Conservation (phyloP, 1,140 invertebrate species). For the Hyles vespertilio region DNA sequence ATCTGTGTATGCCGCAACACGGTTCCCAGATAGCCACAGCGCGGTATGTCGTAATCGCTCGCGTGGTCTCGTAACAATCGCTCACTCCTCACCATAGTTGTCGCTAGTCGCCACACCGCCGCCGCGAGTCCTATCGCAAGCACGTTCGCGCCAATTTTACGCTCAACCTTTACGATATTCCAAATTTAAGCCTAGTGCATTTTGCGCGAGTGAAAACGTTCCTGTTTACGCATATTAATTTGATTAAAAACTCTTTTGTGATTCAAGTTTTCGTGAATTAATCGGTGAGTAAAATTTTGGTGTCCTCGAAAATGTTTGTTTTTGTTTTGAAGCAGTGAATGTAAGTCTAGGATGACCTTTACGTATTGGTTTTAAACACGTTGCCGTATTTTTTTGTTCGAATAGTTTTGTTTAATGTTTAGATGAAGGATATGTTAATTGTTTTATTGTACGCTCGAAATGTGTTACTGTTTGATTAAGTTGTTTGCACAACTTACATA, state of each 20-base stretch:
- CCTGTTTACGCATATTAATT: constrained; percentile 1
- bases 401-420: not conserved
- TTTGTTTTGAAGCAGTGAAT: constrained; percentile 9
- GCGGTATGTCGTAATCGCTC: constrained; percentile 7
- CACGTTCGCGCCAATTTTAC: constrained; percentile 25
- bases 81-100: not conserved
- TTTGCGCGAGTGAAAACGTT: constrained; percentile 17
- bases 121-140: constrained; percentile 8
- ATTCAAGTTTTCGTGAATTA: not conserved
- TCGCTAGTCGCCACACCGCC: constrained; percentile 15
- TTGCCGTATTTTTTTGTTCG: too few species aligned
- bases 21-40: not conserved
- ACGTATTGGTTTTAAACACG: not conserved
- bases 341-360: constrained; percentile 6
- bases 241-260: not conserved
- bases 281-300: constrained; percentile 6
- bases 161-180: too few species aligned
- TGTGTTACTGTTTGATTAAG: too few species aligned
- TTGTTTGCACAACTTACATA: too few species aligned
- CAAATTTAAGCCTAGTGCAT: too few species aligned
- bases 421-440: too few species aligned
- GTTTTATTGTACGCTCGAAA: too few species aligned
- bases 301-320: constrained; percentile 5
- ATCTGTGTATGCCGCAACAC: not conserved
- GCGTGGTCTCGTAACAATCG: constrained; percentile 3